Base-by-base conservation (phyloP, 2,797 vertebrate species). In the Macropodus opercularis region DNA sequence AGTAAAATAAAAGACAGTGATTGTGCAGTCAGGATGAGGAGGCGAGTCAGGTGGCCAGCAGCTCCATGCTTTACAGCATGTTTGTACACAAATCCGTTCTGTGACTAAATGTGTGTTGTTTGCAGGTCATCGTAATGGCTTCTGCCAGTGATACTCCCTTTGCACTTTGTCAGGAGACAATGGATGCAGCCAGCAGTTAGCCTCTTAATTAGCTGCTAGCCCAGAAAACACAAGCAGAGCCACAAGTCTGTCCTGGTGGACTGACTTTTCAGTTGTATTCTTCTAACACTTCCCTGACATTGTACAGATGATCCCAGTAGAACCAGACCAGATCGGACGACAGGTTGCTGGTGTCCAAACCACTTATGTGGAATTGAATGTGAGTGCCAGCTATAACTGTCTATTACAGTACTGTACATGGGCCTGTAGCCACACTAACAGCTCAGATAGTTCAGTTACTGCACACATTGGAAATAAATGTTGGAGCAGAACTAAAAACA, bases 1-100 rank as follows among this genome's bases (percentile, higher is more conserved):
- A 17, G 26, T 39, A 29, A 63, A 29, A 67, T 43, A 40, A 66
- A 47, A 58, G 69, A 48, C 51, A 15, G 27, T 23, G 23, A 29
- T n/a, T 47, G 23, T 34, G 60, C 53, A 17, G 42, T 2, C 2
- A 38, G 13, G 24, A 75, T 22, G 38, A 36, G 17, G 50, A 35
- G n/a, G n/a, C n/a, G n/a, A n/a, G n/a, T n/a, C n/a, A 44, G 46
- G 27, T 31, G 53, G 65, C 52, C 42, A 9, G 35, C 27, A 8
- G 14, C 35, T 14, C 47, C 29, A 8, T 8, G 34, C 18, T 57
- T 23, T 22, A 32, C 31, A 32, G 11, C 5, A 29, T 48, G 22
- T 38, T 39, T 11, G 18, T 48, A 5, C 42, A 18, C 11, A 32
- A 15, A 56, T 48, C n/a, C 48, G 42, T 6, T 43, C 18, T 14